Evolutionary conservation across 2,113 vertebrate species (phyloP), one percentile per base, ranked within the genome.

Genomic region (Uropsilus gracilis): DNA sequence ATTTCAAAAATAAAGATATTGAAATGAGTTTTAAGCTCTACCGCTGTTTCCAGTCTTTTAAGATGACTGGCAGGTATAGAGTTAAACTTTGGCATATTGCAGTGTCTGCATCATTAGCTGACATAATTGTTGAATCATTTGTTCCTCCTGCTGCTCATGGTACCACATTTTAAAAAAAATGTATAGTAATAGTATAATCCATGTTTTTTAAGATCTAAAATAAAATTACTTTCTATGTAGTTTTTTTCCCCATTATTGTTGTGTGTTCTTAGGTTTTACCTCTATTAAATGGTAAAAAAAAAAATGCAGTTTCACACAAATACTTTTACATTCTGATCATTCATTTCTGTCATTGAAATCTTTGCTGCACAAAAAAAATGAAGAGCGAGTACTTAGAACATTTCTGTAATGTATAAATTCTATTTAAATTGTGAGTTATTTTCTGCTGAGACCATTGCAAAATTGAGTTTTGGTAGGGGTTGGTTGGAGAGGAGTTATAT

Each of bases 231-330:
- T 98, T 97, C 96, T 96, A 39, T 95, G 96, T 94, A 95, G 94
- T 95, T 97, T 95, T 97, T 97, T 97, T 97, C 94, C 95, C 97
- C 96, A 80, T 88, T 94, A 90, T 97, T 93, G 93, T 86, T 97
- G 96, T 97, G 94, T 97, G 96, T 98, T 98, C 82, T 89, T 95
- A 96, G 97, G 94, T 97, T 97, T 98, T 97, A 95, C 96, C 98
- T 97, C 96, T 88, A 94, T 97, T 98, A 97, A 96, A 97, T 97
- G 98, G 97, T 97, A 96, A 98, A 97, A 97, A 98, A 97, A 97
- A 98, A 96, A 98, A 98, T 98, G 98, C 98, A 98, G 96, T 98
- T 98, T 98, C 98, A 98, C 98, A 98, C 98, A 98, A 91, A 97
- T 97, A 98, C 97, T 98, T 98, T 98, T 98, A 98, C 98, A 98